These are phyloP conservation scores for Coboldia fuscipes DNA, from an alignment of 1,140 invertebrate genomes.

Conservation along the genomic window DNA sequence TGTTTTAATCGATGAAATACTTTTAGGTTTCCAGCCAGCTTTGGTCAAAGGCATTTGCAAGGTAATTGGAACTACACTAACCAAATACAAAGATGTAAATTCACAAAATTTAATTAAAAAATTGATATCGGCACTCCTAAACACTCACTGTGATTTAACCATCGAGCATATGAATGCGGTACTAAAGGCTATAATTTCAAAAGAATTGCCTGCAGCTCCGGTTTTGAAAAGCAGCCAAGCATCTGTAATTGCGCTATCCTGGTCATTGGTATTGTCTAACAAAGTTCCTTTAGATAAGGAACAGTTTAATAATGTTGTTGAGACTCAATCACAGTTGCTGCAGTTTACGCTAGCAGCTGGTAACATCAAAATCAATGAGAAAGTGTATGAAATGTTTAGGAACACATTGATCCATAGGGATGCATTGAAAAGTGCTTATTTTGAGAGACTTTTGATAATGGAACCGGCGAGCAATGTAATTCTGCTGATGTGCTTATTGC, in stretches of 20 bases:
- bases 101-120: slow-evolving; percentile 51
- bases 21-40: slow-evolving; percentile 52
- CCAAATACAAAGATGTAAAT: slow-evolving; percentile 51
- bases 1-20: neutral
- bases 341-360: slow-evolving; percentile 9
- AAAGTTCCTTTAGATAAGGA: slow-evolving; percentile 12
- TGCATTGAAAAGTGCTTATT: slow-evolving; percentile 7
- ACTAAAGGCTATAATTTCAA: slow-evolving; percentile 34
- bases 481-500: slow-evolving; percentile 11
- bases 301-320: slow-evolving; percentile 12
- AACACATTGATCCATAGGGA: slow-evolving; percentile 13
- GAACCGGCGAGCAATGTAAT: slow-evolving; percentile 10
- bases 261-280: slow-evolving; percentile 11
- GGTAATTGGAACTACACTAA: slow-evolving; percentile 44
- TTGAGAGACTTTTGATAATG: slow-evolving; percentile 7
- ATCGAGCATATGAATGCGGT: slow-evolving; percentile 41
- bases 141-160: slow-evolving; percentile 40
- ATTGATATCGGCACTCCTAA: slow-evolving; percentile 39
- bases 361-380: slow-evolving; percentile 11
- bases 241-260: slow-evolving; percentile 12
- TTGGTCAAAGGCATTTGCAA: slow-evolving; percentile 59
- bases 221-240: slow-evolving; percentile 33
- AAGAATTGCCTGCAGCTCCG: slow-evolving; percentile 38
- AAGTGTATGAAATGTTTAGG: slow-evolving; percentile 12
- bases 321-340: slow-evolving; percentile 13